Base-by-base conservation (phyloP, 2,113 vertebrate species). In the Capra hircus region DNA sequence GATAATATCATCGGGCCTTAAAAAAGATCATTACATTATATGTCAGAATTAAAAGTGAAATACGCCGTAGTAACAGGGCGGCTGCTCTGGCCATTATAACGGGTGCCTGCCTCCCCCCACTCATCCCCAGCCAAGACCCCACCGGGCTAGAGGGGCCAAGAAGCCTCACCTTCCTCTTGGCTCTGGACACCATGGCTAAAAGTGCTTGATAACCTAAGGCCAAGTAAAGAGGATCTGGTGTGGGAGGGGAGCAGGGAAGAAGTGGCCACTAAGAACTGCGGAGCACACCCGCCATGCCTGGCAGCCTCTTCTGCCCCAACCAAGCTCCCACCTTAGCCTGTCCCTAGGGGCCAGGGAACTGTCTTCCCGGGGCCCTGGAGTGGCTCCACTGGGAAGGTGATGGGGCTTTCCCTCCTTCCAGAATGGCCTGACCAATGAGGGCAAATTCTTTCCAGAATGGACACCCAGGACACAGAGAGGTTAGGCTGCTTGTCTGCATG, bases 21-120 rank as follows among this genome's bases (percentile, higher is more conserved):
- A 99, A 99, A 99, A 99, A 99, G 99, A 99, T 99, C 99, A 99
- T 99, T 99, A 99, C 99, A 99, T 99, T 99, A 99, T 99, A 99
- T 99, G 99, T 99, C 99, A 99, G 99, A 99, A 99, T 99, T 99
- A 99, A 99, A 99, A 99, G 99, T 99, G 99, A 99, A 99, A 99
- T 99, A 99, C 99, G 98, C 98, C 97, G 98, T 98, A 99, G 99
- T 99, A 99, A 99, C 99, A 99, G 98, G 98, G 98, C 91, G 98
- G 98, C 98, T 98, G 97, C 97, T 95, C 96, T 89, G 91, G 98
- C 98, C 98, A 98, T 99, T 98, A 98, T 98, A 94, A 88, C 3
- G 53, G 96, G 96, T 94, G 52, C 91, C 81, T 0, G 13, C 83
- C 96, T 94, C 95, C 96, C 88, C 40, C 55, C 0, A 30, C 60